Evolutionary conservation across 1,140 invertebrate genomes (phyloP), one percentile per base, ranked within the genome.

Genomic region (Musca domestica): DNA sequence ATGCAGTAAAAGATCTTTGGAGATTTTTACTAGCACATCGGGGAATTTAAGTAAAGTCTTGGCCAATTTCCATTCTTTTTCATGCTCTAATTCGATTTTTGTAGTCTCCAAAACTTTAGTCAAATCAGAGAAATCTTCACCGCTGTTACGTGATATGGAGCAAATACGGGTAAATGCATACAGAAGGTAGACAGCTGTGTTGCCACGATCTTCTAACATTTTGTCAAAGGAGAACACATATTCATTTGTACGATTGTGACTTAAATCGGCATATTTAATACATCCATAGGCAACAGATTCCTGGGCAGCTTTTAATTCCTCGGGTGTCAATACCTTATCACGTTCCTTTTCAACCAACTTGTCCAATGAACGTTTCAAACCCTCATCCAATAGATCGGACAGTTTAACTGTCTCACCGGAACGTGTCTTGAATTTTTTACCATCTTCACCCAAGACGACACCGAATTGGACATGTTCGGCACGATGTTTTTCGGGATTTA

Each of bases 221-320:
- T 94, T 96, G 77, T 99, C 96, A 85, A 99, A 99, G 0, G 97
- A 99, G 83, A 99, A 99, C 9, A 99, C 88, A 78, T 99, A 99
- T 80, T 99, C 97, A 80, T 95, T 92, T 66, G 88, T 91, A 66
- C 96, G 86, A 81, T 98, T 97, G 74, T 99, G 95, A 12, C 90
- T 92, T 20, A 99, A 84, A 87, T 99, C 98, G 4, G 97, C 93
- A 83, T 99, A 99, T 82, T 98, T 99, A 54, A 99, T 98, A 76
- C 98, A 99, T 3, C 98, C 96, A 83, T 98, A 99, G 0, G 98
- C 97, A 0, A 99, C 89, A 1, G 96, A 89, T 84, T 95, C 89
- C 81, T 95, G 90, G 1, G 96, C 96, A 51, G 83, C 81, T 71
- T 88, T 87, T 10, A 99, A 79, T 83, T 99, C 96, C 73, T 95